Base-by-base conservation (phyloP, 2,113 vertebrate species). In the Larimichthys crocea region DNA sequence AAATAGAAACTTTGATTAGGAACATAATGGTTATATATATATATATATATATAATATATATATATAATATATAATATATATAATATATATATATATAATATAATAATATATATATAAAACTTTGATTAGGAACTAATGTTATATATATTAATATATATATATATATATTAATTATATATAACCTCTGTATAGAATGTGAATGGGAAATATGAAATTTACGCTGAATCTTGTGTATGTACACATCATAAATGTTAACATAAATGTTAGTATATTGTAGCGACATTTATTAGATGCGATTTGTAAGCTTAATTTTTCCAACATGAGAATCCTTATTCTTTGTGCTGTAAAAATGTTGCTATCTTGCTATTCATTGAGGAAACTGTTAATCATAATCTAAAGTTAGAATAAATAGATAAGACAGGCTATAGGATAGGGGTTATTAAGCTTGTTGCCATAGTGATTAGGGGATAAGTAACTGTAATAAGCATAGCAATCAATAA, bases 371-470 rank as follows among this genome's bases (percentile, higher is more conserved):
- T 8, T 26, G 12, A 16, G 19, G 35, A 59, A 79, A 62, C 10
- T 52, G 19, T 8, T 42, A 69, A 65, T 4, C 3, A 1, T 11
- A 7, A 65, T 65, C 12, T 65, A 55, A 76, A 66, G 66, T 10
- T 52, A 17, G 20, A 44, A 26, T 16, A 9, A n/a, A 65, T 8
- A 55, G 16, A 61, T 2, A 1, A 10, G 44, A 40, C 3, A 26
- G 40, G 8, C 20, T 53, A n/a, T 22, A 72, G 17, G 60, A 40
- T 62, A 53, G 24, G 62, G 40, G 57, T 52, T 67, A 50, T 40
- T 53, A 48, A 60, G 68, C 56, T n/a, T 48, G 76, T 87, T 81
- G 60, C 24, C 52, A 83, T 78, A 50, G 70, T 26, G 61, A 75
- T 42, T 10, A 40, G 9, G 15, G 3, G 11, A n/a, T 17, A 3